Conservation (phyloP, 2,113 vertebrate species). For the Synodontis membranacea region DNA sequence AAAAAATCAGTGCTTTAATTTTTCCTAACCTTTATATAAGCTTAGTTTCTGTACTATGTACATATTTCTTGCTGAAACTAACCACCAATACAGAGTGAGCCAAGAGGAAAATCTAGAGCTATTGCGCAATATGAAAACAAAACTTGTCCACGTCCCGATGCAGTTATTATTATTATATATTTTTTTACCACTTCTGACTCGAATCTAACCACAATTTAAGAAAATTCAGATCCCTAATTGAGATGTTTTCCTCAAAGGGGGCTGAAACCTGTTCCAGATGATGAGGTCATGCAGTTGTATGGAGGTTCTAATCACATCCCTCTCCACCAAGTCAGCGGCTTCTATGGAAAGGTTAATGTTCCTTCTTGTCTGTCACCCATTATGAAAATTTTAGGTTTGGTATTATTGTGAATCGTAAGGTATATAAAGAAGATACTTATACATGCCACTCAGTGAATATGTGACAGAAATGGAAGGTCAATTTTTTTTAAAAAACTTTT, state of each 20-base stretch:
- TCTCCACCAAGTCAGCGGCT: conserved; percentile 80
- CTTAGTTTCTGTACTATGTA: background rate
- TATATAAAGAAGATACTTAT: conserved; percentile 2
- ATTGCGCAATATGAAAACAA: background rate
- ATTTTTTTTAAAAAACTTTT: background rate
- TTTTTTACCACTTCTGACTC: background rate
- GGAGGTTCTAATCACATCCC: conserved; percentile 80
- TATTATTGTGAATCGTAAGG: background rate
- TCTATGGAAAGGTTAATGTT: conserved; percentile 80
- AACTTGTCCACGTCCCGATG: background rate
- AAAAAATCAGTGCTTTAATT: background rate
- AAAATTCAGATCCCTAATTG: conserved; percentile 19
- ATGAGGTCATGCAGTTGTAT: conserved; percentile 76
- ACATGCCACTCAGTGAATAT: background rate
- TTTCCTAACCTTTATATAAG: background rate
- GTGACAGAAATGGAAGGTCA: background rate
- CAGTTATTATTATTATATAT: background rate
- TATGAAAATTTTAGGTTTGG: background rate
- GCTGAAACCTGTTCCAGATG: conserved; percentile 76
- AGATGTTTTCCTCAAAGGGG: conserved; percentile 66
- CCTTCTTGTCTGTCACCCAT: background rate
- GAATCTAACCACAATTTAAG: background rate
- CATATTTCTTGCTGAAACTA: background rate
- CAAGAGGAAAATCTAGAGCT: background rate
- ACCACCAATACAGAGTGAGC: background rate